Evolutionary conservation across 2,797 vertebrate genomes (phyloP), one percentile per base, ranked within the genome.

Genomic region (Apogon hyalosoma): DNA sequence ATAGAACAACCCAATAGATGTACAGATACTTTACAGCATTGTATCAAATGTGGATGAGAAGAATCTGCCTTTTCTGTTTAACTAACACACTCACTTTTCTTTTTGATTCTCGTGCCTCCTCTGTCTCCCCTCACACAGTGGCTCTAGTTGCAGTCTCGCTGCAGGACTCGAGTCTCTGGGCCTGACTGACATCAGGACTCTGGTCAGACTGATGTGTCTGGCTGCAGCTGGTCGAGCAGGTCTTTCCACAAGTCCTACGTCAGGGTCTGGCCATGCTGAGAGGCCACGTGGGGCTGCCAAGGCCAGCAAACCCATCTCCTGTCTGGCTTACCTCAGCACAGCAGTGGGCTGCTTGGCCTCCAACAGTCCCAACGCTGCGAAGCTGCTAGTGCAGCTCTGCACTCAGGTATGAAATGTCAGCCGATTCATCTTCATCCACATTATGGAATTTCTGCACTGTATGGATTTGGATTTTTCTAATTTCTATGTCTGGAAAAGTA

Each of bases 161-260:
- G 98, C 98, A 28, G 98, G 98, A 16, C 94, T 99, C 0, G 98
- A 99, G 77, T 97, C 98, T 63, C 84, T 99, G 24, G 98, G 98
- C 3, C 65, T 99, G 63, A 99, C 98, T 0, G 98, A 99, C 87
- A 99, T 99, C 88, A 93, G 97, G 72, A 99, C 97, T 0, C 79
- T 99, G 81, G 98, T 99, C 43, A 94, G 97, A 13, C 87, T 99
- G 38, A 99, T 99, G 98, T 99, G 98, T 81, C 91, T 99, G 83
- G 97, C 98, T 0, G 98, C 98, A 0, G 98, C 98, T 0, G 97
- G 98, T 8, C 94, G 98, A 3, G 97, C 97, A 0, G 98, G 98
- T 2, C 96, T 99, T 18, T 98, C 97, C 53, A 96, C 97, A 0
- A 95, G 96, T 46, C 94, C 95, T 0, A 80, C 90, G 2, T 66